These are phyloP conservation scores for Lymantria monacha DNA, from an alignment of 2,888 invertebrate species.

Conservation along the genomic window DNA sequence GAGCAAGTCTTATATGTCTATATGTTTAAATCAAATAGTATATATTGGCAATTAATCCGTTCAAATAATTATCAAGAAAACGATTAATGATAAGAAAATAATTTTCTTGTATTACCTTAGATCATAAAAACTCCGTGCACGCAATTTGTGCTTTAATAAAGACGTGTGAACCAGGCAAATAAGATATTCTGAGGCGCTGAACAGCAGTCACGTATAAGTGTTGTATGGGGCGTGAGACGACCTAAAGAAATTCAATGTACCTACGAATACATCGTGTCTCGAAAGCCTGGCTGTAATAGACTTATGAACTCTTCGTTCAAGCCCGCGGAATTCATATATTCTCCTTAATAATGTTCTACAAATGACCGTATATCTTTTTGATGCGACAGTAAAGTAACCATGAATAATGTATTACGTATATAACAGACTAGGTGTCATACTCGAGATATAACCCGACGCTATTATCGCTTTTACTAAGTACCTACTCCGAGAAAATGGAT, in stretches of 20 bases:
- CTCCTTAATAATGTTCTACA: constrained; percentile 10
- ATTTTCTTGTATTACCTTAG: constrained; percentile 3
- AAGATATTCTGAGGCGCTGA: constrained; percentile 20
- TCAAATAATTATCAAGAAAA: neutral
- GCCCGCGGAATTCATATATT: constrained; percentile 12
- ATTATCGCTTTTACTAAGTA: constrained; percentile 41
- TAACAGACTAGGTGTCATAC: constrained; percentile 18
- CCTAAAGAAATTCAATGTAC: constrained; percentile 28
- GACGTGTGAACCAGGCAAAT: constrained; percentile 28
- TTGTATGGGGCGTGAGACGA: constrained; percentile 23
- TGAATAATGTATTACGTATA: constrained; percentile 13
- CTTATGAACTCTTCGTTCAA: constrained; percentile 4
- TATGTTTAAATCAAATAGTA: no score
- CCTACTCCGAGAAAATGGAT: constrained; percentile 61
- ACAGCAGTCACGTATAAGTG: constrained; percentile 32
- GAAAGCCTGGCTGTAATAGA: constrained; percentile 7
- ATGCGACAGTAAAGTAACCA: constrained; percentile 17
- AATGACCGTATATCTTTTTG: constrained; percentile 12
- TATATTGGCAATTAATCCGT: neutral
- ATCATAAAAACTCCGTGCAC: constrained; percentile 3
- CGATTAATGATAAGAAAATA: neutral
- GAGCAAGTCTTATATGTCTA: no score
- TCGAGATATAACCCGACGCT: constrained; percentile 40
- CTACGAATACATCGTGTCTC: constrained; percentile 13
- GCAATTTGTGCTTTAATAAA: constrained; percentile 21